phyloP scores from a whole-genome alignment of 2,888 invertebrate species.

The Cryptocephalus primarius region DNA sequence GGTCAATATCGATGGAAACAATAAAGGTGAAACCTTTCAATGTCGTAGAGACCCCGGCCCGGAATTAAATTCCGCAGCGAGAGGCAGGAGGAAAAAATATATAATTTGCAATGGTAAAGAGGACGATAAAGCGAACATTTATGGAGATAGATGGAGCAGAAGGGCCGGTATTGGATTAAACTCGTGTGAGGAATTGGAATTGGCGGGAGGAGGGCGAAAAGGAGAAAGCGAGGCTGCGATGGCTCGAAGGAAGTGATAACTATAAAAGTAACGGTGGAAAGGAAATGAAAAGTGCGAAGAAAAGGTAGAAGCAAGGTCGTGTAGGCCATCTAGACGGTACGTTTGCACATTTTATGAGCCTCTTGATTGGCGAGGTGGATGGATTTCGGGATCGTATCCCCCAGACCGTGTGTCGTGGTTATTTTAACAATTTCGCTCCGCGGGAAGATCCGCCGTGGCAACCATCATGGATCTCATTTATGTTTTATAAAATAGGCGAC shows the following conservation, averaged over 20 bases:
- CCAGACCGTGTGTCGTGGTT: constrained; percentile 1
- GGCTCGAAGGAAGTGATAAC: constrained; percentile 33
- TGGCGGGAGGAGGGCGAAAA: constrained; percentile 5
- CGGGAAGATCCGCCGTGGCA: too few species aligned
- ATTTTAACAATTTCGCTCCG: constrained; percentile 1
- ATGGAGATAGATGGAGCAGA: constrained; percentile 10
- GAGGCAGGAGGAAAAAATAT: not conserved
- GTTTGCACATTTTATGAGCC: constrained; percentile 26
- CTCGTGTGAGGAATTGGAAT: constrained; percentile 16
- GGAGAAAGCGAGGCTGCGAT: constrained; percentile 14
- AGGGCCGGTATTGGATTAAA: constrained; percentile 13
- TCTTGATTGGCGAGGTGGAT: constrained; percentile 26
- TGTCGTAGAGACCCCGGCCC: too few species aligned
- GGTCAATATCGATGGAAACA: too few species aligned
- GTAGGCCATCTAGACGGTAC: constrained; percentile 33
- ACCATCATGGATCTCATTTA: too few species aligned
- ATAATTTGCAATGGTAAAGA: constrained; percentile 7
- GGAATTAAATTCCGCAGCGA: too few species aligned
- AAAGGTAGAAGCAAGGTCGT: constrained; percentile 32
- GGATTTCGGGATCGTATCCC: constrained; percentile 9
- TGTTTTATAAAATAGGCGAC: too few species aligned
- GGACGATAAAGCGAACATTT: constrained; percentile 5
- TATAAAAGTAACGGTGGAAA: constrained; percentile 34
- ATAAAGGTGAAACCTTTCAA: too few species aligned
- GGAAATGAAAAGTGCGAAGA: constrained; percentile 36